phyloP scores from a whole-genome alignment of 1,140 invertebrate species.

The Coelopa frigida region DNA sequence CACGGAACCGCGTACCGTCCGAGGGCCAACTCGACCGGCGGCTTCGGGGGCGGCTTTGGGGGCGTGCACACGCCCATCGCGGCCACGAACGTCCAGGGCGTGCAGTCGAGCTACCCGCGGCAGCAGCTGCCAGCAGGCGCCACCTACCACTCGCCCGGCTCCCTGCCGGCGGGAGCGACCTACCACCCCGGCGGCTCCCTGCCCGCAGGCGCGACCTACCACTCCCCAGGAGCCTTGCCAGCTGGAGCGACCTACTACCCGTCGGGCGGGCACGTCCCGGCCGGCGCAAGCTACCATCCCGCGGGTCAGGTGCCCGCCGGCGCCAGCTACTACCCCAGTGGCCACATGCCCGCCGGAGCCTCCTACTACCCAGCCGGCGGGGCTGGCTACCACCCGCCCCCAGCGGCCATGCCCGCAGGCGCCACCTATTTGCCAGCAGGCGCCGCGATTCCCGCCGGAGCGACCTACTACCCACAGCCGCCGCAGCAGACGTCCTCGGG shows the following conservation, averaged over 20 bases:
- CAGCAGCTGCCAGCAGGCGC: conserved; percentile 1
- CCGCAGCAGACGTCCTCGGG: conserved; percentile 38
- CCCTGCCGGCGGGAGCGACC: conserved; percentile 19
- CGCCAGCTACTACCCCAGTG: conserved; percentile 26
- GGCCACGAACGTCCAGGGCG: conserved; percentile 25
- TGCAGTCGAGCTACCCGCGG: conserved; percentile 16
- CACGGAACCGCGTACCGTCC: too few relatives aligned
- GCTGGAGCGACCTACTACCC: conserved; percentile 32
- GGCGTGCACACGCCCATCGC: conserved; percentile 25
- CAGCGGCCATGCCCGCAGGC: conserved; percentile 27
- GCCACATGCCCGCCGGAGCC: conserved; percentile 19
- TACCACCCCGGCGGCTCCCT: conserved; percentile 22
- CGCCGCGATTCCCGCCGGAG: conserved; percentile 31
- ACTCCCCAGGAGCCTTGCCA: conserved; percentile 17
- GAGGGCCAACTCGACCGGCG: background rate
- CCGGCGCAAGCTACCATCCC: conserved; percentile 13
- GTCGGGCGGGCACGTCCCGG: conserved; percentile 10
- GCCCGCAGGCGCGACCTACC: conserved; percentile 18
- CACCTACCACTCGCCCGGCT: conserved; percentile 9
- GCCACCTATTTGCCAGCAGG: conserved; percentile 35
- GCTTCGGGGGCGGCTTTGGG: background rate
- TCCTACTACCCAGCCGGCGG: conserved; percentile 22
- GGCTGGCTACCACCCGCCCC: conserved; percentile 21
- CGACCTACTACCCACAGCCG: conserved; percentile 27
- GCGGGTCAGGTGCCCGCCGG: conserved; percentile 18